Evolutionary conservation across 64 coral and sea anemone species (phyloP).

Genomic region (Acropora yongei): DNA sequence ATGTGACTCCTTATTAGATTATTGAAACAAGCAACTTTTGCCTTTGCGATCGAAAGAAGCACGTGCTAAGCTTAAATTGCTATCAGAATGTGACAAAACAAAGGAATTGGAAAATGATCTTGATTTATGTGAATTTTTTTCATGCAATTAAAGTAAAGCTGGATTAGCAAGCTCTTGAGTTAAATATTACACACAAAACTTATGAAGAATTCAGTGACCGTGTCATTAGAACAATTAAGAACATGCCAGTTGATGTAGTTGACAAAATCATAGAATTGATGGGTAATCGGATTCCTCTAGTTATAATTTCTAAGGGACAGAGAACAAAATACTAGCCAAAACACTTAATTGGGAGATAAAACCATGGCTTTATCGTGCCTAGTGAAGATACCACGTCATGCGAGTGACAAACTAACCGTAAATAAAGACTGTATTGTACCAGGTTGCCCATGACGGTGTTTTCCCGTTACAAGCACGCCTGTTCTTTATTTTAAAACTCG

Average conservation of each 20-base stretch:
- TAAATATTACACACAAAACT: constrained; percentile 13
- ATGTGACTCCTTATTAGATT: too few species aligned
- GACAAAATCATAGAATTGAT: constrained; percentile 42
- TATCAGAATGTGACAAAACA: too few species aligned
- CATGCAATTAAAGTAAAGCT: constrained; percentile 17
- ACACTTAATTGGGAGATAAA: neutral
- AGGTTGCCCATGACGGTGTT: neutral
- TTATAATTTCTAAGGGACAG: constrained; percentile 5
- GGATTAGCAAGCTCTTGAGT: neutral
- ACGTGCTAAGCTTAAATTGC: too few species aligned
- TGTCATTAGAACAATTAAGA: constrained; percentile 30
- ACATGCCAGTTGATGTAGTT: constrained; percentile 33
- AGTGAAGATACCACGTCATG: neutral
- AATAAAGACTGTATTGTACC: neutral
- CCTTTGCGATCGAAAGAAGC: too few species aligned
- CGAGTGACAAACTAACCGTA: neutral
- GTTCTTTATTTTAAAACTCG: too few species aligned
- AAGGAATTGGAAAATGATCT: too few species aligned
- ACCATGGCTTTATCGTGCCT: neutral
- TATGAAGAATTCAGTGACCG: neutral
- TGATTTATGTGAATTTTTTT: neutral
- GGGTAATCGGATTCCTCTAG: constrained; percentile 21
- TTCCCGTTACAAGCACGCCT: too few species aligned
- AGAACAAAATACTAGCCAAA: constrained; percentile 11
- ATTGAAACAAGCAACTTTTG: too few species aligned